Conservation (phyloP, 2,888 invertebrate genomes). For the Heliconius sara region DNA sequence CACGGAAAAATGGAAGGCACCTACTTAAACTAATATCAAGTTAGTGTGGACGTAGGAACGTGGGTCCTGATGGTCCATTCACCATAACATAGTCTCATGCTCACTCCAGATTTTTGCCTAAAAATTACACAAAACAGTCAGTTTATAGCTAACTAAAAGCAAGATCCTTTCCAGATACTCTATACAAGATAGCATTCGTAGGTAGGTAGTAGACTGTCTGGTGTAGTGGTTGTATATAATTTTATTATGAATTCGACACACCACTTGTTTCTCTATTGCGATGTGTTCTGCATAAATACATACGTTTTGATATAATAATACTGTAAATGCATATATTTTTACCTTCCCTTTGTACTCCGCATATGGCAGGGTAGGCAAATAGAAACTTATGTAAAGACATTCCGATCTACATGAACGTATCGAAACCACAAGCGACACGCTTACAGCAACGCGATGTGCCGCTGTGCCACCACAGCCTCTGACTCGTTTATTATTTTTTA, state of each 20-base stretch:
- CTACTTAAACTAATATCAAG: too few species aligned
- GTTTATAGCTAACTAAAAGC: too few species aligned
- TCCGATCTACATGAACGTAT: neutral
- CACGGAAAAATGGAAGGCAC: too few species aligned
- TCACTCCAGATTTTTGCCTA: too few species aligned
- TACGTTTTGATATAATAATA: neutral
- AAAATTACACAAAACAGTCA: too few species aligned
- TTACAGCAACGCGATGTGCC: neutral
- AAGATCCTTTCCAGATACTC: too few species aligned
- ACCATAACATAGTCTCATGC: too few species aligned
- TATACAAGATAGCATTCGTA: neutral
- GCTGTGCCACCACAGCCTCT: neutral
- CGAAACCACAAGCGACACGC: neutral
- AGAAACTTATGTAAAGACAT: neutral
- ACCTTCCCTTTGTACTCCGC: neutral
- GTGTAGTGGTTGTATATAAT: neutral
- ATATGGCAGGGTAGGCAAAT: neutral
- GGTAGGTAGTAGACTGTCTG: neutral
- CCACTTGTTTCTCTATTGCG: neutral
- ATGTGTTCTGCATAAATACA: constrained; percentile 1
- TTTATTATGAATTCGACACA: neutral
- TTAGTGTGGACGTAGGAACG: too few species aligned
- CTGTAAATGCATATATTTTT: neutral
- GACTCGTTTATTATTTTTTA: too few species aligned
- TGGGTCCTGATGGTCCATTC: too few species aligned